A percentile compares a stretch with the other conserved stretches of the same genome.
phyloP scores from a whole-genome alignment of 2,888 invertebrate species.

The Eristalinus aeneus region DNA sequence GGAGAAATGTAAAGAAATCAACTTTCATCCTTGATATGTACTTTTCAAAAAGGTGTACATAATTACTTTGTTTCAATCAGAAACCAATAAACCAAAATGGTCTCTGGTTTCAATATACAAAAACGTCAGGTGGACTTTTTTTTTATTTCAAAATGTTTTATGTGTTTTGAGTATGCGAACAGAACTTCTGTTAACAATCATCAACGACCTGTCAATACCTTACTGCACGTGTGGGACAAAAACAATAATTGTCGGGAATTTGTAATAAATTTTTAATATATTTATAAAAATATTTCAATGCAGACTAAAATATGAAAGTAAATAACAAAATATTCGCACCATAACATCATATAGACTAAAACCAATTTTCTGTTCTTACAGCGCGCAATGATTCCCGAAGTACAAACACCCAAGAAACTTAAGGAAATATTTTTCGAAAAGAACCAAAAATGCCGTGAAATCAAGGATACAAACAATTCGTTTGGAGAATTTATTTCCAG shows the following conservation, averaged over 20 bases:
- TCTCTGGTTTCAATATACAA: too few relatives aligned
- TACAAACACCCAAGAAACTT: neutral
- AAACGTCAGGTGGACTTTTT: too few relatives aligned
- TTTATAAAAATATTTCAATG: neutral
- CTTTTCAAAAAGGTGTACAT: too few relatives aligned
- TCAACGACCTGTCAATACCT: neutral
- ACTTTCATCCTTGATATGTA: too few relatives aligned
- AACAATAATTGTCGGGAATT: neutral
- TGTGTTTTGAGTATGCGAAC: too few relatives aligned
- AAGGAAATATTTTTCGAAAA: slow-evolving; percentile 60
- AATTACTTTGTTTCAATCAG: too few relatives aligned
- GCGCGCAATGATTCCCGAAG: neutral
- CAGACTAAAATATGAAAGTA: neutral
- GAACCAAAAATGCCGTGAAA: slow-evolving; percentile 66
- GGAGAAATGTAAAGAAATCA: too few relatives aligned
- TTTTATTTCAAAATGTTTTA: too few relatives aligned
- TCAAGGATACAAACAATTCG: slow-evolving; percentile 56
- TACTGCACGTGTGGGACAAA: neutral
- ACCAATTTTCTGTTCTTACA: neutral
- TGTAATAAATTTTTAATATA: neutral
- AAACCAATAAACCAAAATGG: too few relatives aligned
- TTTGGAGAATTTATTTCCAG: slow-evolving; percentile 71
- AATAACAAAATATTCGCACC: neutral
- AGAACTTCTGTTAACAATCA: too few relatives aligned
- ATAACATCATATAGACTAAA: neutral